Evolutionary conservation across 2,888 invertebrate genomes (phyloP), one percentile per base, ranked within the genome.

Genomic region (Zygogramma bicolorata): DNA sequence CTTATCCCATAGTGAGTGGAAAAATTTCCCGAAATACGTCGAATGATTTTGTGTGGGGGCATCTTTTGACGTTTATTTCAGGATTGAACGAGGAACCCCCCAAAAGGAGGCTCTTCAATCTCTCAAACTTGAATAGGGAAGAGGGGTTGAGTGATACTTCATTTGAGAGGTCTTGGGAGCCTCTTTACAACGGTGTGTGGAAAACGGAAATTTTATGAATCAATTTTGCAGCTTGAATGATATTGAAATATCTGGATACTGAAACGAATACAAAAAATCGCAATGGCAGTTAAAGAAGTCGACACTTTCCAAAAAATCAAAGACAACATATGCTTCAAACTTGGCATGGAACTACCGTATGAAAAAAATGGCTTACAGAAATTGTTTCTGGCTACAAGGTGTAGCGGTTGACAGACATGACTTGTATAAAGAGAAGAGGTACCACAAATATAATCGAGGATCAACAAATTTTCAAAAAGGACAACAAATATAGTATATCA

Each of bases 381-480:
- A 8, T 15, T 25, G 0, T 25, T 67, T 67, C 27, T 67, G 67
- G 46, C 46, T 29, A 10, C 20, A 75, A 71, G 78, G 77, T 73
- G 74, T 71, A 10, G 38, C 38, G 34, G 38, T 38, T 31, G 15
- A 38, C 38, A 60, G 38, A 60, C 38, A 8, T 20, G 38, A 38
- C 38, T 60, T 60, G 7, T 8, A 34, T 22, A 34, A 34, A 38
- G 38, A 34, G 49, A 10, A 25, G 49, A 49, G 49, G 22, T 49
- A 49, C 49, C 20, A 49, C 3, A 49, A 49, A 10, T 13, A 25
- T 20, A 49, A 20, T 22, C 25, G 1, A n/a, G 22, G 22, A 13
- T 49, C 10, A 49, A 20, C 1, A 13, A 22, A 25, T 49, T 49
- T 22, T 49, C 22, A 49, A 22, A 49, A 49, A 8, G 22, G 34